Evolutionary conservation across 35 echinoderm and acorn worm genomes (phyloP).

Genomic region (Hemicentrotus pulcherrimus): DNA sequence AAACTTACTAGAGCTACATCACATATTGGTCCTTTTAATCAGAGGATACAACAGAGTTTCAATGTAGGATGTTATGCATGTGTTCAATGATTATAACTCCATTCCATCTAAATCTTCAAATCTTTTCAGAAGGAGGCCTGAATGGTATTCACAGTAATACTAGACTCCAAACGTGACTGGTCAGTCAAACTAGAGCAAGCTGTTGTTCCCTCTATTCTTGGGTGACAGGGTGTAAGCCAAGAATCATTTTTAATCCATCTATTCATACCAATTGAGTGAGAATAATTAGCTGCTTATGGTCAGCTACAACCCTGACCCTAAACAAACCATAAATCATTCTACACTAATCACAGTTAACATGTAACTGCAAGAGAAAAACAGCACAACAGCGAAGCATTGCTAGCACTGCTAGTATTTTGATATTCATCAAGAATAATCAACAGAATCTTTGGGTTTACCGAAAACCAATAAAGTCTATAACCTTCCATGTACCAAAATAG

Average conservation of each 20-base stretch:
- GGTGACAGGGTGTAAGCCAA: background rate
- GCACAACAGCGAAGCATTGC: too few species aligned
- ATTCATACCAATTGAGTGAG: background rate
- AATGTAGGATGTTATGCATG: too few species aligned
- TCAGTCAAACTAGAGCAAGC: background rate
- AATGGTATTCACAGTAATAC: background rate
- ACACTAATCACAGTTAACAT: background rate
- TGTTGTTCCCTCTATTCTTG: background rate
- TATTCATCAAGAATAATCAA: too few species aligned
- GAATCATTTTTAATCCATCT: constrained; percentile 4
- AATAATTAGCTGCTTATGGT: constrained; percentile 5
- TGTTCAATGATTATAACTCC: too few species aligned
- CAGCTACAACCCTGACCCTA: background rate
- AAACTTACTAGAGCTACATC: too few species aligned
- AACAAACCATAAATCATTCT: background rate
- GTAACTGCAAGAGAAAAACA: too few species aligned
- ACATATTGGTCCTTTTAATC: too few species aligned
- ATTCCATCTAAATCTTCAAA: too few species aligned
- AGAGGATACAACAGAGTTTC: too few species aligned
- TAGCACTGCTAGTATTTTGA: too few species aligned
- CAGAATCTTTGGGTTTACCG: too few species aligned
- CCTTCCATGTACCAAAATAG: background rate
- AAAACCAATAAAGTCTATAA: background rate
- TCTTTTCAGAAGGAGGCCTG: too few species aligned
- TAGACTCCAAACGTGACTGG: background rate